Percentiles rank a stretch among this genome's conserved stretches.
Evolutionary conservation across 2,797 vertebrate species (phyloP).

Genomic region (Betta splendens): DNA sequence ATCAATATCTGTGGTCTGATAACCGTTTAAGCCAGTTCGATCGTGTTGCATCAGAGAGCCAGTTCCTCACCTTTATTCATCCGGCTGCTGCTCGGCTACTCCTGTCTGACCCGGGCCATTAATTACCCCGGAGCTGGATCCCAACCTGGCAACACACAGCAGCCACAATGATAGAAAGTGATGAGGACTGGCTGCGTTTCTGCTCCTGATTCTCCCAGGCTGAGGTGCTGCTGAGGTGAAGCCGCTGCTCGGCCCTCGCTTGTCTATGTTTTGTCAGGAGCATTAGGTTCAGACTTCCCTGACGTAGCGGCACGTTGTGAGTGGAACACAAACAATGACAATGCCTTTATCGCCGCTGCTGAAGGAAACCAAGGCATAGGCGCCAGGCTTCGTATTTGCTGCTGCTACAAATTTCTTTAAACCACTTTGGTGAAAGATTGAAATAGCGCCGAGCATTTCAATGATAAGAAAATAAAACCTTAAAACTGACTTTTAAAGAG

Average conservation of each 20-base stretch:
- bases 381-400: conserved; percentile 17
- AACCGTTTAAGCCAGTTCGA: conserved; percentile 77
- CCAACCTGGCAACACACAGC: conserved; percentile 38
- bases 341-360: conserved; percentile 39
- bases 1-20: conserved; percentile 76
- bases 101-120: conserved; percentile 67
- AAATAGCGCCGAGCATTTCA: conserved; percentile 22
- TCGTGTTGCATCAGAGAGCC: conserved; percentile 61
- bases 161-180: conserved; percentile 63
- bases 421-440: conserved; percentile 34
- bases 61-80: conserved; percentile 78
- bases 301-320: conserved; percentile 31
- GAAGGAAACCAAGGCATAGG: conserved; percentile 26
- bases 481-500: conserved; percentile 23
- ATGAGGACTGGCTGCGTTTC: conserved; percentile 46
- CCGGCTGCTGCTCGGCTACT: conserved; percentile 68
- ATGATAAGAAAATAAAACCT: conserved; percentile 29
- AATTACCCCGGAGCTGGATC: conserved; percentile 73
- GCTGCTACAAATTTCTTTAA: conserved; percentile 42
- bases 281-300: conserved; percentile 51
- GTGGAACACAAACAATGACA: conserved; percentile 56
- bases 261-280: conserved; percentile 60
- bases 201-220: conserved; percentile 38
- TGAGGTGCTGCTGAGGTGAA: conserved; percentile 50
- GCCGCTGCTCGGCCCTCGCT: conserved; percentile 30